Percentiles rank a stretch among this genome's conserved stretches.
These are phyloP conservation scores for Cyprinella venusta DNA, from an alignment of 2,797 vertebrate species.

Conservation along the genomic window DNA sequence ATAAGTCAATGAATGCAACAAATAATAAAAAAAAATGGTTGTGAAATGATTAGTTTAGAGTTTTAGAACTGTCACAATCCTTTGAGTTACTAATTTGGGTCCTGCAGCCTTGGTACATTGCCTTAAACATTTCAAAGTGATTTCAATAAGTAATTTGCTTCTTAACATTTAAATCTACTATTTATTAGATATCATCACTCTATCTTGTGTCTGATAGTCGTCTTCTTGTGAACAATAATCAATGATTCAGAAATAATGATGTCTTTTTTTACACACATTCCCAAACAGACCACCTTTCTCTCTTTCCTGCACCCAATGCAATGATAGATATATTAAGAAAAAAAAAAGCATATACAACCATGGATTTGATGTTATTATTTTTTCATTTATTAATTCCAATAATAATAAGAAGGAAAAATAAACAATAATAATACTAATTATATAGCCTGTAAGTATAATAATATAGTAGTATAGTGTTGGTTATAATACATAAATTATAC, in stretches of 20 bases:
- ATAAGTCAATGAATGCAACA: too few relatives aligned
- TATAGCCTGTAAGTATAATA: background rate
- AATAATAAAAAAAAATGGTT: too few relatives aligned
- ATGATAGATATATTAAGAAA: too few relatives aligned
- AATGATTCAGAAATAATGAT: background rate
- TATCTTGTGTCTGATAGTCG: background rate
- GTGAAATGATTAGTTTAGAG: too few relatives aligned
- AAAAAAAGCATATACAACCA: too few relatives aligned
- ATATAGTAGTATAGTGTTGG: too few relatives aligned
- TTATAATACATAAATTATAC: too few relatives aligned
- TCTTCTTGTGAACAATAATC: background rate
- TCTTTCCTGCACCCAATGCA: background rate
- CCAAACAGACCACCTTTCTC: background rate
- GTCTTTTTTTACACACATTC: background rate
- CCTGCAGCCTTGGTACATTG: background rate
- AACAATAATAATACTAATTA: background rate
- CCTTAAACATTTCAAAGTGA: background rate
- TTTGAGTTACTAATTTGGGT: background rate
- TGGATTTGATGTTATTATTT: too few relatives aligned
- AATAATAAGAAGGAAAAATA: background rate
- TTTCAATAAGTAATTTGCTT: background rate
- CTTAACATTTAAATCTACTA: background rate
- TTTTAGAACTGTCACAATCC: too few relatives aligned
- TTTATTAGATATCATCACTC: background rate
- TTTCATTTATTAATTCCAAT: background rate